Percentiles rank a stretch among this genome's conserved stretches.
phyloP scores from a whole-genome alignment of 37 sponge, comb jelly and placozoan species.

The Chondrosia reniformis region DNA sequence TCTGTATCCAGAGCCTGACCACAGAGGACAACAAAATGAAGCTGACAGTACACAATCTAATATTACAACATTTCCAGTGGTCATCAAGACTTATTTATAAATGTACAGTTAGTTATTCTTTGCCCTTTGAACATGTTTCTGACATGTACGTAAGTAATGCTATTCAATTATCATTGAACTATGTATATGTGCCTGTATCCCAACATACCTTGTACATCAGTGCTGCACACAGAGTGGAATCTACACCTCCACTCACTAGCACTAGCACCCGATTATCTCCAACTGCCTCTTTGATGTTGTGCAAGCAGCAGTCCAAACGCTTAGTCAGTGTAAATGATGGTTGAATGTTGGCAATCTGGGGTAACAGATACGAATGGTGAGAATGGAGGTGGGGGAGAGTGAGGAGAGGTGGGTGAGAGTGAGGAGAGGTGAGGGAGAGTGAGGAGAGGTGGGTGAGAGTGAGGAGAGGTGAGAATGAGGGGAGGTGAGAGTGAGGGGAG shows the following conservation, averaged over 20 bases:
- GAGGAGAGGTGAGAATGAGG: background rate
- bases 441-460: background rate
- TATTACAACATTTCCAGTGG: background rate
- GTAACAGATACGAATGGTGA: background rate
- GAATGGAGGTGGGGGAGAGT: background rate
- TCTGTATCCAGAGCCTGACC: slow-evolving; percentile 55
- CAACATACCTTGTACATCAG: slow-evolving; percentile 53
- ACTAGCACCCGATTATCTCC: slow-evolving; percentile 73
- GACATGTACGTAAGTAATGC: too few species aligned
- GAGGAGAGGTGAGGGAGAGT: background rate
- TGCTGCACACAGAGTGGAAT: slow-evolving; percentile 87
- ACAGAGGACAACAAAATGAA: background rate
- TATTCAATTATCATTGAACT: too few species aligned
- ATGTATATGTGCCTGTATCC: too few species aligned
- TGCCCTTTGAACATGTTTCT: too few species aligned
- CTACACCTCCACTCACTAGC: slow-evolving; percentile 94
- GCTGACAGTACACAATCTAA: background rate
- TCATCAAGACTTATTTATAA: too few species aligned
- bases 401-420: background rate
- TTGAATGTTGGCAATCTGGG: slow-evolving; percentile 42
- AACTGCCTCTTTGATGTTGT: slow-evolving; percentile 54
- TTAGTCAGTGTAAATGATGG: slow-evolving; percentile 37
- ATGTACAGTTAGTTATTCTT: too few species aligned
- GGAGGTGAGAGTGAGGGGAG: background rate
- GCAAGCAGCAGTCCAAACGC: slow-evolving; percentile 53